These are phyloP conservation scores for Drosophila austrosaltans DNA, from an alignment of 2,888 invertebrate species.

Conservation along the genomic window DNA sequence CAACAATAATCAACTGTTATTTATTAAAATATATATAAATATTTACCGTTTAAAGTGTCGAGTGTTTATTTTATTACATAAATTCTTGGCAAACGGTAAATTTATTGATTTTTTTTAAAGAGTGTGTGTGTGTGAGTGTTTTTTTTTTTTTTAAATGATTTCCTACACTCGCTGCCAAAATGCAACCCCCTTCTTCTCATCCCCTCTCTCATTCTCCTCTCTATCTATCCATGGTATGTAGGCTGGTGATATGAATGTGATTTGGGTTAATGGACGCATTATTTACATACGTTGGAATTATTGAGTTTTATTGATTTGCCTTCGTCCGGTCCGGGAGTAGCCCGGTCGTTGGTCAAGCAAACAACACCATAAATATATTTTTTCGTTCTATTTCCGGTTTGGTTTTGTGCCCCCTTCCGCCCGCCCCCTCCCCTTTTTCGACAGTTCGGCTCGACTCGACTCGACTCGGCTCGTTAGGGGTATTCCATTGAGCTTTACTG, in stretches of 20 bases:
- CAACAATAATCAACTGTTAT: neutral
- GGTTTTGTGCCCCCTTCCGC: neutral
- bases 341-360: conserved; percentile 35
- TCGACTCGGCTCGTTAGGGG: neutral
- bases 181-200: neutral
- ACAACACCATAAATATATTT: conserved; percentile 54
- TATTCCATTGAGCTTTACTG: conserved; percentile 15
- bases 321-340: too few relatives aligned
- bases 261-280: conserved; percentile 66
- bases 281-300: conserved; percentile 43
- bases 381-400: conserved; percentile 58
- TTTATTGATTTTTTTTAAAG: conserved; percentile 5
- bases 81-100: neutral
- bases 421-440: neutral
- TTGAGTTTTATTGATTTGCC: conserved; percentile 54
- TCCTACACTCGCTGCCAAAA: neutral
- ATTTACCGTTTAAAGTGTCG: neutral
- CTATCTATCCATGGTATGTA: neutral
- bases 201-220: neutral
- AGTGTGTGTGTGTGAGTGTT: neutral
- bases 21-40: neutral
- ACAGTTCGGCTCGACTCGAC: neutral
- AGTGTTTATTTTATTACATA: neutral
- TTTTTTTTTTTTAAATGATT: neutral
- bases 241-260: conserved; percentile 12